Base-by-base conservation (phyloP, 2,113 vertebrate species). In the Laterallus jamaicensis region DNA sequence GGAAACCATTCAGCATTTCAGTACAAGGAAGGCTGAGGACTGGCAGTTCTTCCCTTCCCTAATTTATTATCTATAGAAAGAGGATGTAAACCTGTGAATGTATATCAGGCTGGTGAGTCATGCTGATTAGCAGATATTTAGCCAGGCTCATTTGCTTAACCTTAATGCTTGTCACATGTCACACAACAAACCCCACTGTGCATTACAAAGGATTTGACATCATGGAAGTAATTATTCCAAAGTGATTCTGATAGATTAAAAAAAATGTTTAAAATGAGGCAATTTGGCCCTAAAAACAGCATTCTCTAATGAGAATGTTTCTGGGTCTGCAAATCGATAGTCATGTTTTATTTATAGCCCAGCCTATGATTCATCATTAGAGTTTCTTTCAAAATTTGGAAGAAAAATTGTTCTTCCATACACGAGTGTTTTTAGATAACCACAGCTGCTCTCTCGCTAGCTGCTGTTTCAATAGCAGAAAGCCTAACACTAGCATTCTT, bases 261-360 rank as follows among this genome's bases (percentile, higher is more conserved):
- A 97, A 96, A 95, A 96, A 84, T 67, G 93, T 47, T 47, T 47
- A 95, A 97, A 95, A 96, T 50, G 92, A 96, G 68, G 82, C 81
- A 95, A 95, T 97, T 97, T 97, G 79, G 88, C 90, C 96, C 95
- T 91, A 94, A 98, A 97, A 54, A 79, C 39, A 97, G 93, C 96
- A 90, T 97, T 85, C 88, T 97, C 91, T 98, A 97, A 97, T 97
- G 97, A 98, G 95, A 96, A 87, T 96, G 91, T 97, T 97, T 98
- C 93, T 96, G 91, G 94, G 93, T 97, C 96, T 98, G 93, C 91
- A 94, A 96, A 97, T 96, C 90, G 94, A 88, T 77, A 96, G 93
- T 97, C 95, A 97, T 97, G 88, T 97, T 97, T 98, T 98, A 98
- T 98, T 98, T 98, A 98, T 98, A 98, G 96, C 82, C 52, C 52